Evolutionary conservation across 2,888 invertebrate genomes (phyloP), one percentile per base, ranked within the genome.

Genomic region (Papilio demoleus): DNA sequence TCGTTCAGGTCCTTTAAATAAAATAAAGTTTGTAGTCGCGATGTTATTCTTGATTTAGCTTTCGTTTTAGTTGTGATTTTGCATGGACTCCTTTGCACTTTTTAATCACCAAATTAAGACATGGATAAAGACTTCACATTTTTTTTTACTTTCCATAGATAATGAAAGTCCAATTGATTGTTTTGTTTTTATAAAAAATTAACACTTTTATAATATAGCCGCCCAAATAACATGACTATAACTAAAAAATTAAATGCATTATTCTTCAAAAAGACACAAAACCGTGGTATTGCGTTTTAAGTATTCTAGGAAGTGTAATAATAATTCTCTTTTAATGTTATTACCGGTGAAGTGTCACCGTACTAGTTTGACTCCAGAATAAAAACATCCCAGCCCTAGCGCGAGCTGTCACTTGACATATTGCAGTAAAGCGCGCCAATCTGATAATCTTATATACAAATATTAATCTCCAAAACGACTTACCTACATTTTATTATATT

Each of bases 1-100:
- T 69, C 80, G 84, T 75, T 80, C 88, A 91, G 90, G 90, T 90
- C 85, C 84, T 84, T 87, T 84, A 73, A 75, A 81, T 79, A 73
- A 82, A 78, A 80, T 85, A 78, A 86, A 83, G 84, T 88, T 85
- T 86, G 85, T 88, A 85, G 85, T 78, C 80, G 77, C 61, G 53
- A 69, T 68, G 71, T 71, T 75, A 68, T 69, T 67, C 70, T 71
- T 45, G 63, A 71, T 70, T 74, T 73, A 66, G 73, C 74, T 75
- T 72, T 31, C 40, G 61, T 65, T 70, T 71, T 65, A 27, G 59
- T 65, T 69, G 60, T 71, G 60, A 42, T 70, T 67, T 56, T 62
- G 70, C 73, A 72, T 71, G 63, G 19, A 50, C 8, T 50, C 63
- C 56, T 61, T 65, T 45, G 58, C 68, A 47, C 40, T 31, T 36